Evolutionary conservation across 2,113 vertebrate genomes (phyloP).

Genomic region (Cyrtonyx montezumae): DNA sequence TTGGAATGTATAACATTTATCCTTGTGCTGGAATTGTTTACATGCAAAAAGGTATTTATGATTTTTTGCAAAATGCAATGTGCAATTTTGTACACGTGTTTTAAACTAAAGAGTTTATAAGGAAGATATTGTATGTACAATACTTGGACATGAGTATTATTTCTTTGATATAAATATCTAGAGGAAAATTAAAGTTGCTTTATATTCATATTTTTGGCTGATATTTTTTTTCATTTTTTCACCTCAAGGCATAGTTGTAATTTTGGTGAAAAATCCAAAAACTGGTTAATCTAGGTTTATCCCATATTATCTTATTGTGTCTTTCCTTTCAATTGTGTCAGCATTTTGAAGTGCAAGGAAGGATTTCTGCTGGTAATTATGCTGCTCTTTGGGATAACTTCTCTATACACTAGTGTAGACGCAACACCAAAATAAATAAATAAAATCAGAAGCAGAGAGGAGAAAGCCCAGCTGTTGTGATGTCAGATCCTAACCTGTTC

Average conservation of each 20-base stretch:
- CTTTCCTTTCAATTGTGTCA: background rate
- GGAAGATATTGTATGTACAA: slow-evolving; percentile 72
- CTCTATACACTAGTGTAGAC: background rate
- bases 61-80: slow-evolving; percentile 73
- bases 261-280: background rate
- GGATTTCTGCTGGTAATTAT: background rate
- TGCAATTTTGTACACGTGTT: slow-evolving; percentile 78
- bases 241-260: background rate
- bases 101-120: slow-evolving; percentile 75
- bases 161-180: slow-evolving; percentile 76
- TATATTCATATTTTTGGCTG: slow-evolving; percentile 73
- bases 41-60: slow-evolving; percentile 72
- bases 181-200: slow-evolving; percentile 71
- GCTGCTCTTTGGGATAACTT: background rate
- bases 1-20: slow-evolving; percentile 75
- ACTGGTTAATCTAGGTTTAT: background rate
- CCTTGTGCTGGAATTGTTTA: slow-evolving; percentile 76
- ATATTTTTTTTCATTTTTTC: background rate
- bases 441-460: background rate
- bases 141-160: slow-evolving; percentile 71
- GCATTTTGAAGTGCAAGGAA: background rate
- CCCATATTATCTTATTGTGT: background rate
- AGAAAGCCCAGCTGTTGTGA: background rate
- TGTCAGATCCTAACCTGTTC: background rate
- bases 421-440: background rate